phyloP scores from a whole-genome alignment of 2,888 invertebrate species.

The Urechis unicinctus region DNA sequence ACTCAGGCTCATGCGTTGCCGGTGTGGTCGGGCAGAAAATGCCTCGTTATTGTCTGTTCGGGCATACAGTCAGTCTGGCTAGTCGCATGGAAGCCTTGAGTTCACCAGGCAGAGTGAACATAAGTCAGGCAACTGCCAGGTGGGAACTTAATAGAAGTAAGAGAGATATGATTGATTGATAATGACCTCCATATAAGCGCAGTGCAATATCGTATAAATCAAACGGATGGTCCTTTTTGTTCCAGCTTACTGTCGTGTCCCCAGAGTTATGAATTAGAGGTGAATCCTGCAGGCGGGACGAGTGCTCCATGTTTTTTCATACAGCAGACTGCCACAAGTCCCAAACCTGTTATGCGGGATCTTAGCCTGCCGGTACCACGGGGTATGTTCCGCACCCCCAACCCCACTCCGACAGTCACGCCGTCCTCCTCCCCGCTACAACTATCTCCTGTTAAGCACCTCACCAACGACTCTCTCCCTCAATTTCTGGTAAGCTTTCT shows the following conservation, averaged over 20 bases:
- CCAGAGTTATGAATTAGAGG: slow-evolving; percentile 14
- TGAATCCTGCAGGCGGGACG: slow-evolving; percentile 6
- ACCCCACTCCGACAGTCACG: slow-evolving; percentile 14
- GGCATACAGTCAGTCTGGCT: slow-evolving; percentile 18
- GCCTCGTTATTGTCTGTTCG: slow-evolving; percentile 21
- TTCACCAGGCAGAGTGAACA: slow-evolving; percentile 16
- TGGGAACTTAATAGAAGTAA: slow-evolving; percentile 1
- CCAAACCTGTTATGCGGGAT: slow-evolving; percentile 12
- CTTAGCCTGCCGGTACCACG: slow-evolving; percentile 13
- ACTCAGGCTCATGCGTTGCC: slow-evolving; percentile 18
- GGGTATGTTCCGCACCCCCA: slow-evolving; percentile 21
- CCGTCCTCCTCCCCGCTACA: too few relatives aligned
- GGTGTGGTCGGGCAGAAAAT: slow-evolving; percentile 22
- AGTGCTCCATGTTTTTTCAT: slow-evolving; percentile 16
- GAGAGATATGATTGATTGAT: too few relatives aligned
- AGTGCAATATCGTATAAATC: too few relatives aligned
- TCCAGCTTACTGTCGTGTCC: slow-evolving; percentile 13
- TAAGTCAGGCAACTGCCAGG: slow-evolving; percentile 16
- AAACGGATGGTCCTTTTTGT: neutral
- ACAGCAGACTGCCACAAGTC: slow-evolving; percentile 3
- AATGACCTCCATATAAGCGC: too few relatives aligned
- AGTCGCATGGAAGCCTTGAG: slow-evolving; percentile 18
- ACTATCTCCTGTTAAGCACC: too few relatives aligned
- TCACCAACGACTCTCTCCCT: too few relatives aligned
- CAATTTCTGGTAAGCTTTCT: too few relatives aligned